Conservation (phyloP, 1,140 invertebrate species). For the Scaptomyza hsui region DNA sequence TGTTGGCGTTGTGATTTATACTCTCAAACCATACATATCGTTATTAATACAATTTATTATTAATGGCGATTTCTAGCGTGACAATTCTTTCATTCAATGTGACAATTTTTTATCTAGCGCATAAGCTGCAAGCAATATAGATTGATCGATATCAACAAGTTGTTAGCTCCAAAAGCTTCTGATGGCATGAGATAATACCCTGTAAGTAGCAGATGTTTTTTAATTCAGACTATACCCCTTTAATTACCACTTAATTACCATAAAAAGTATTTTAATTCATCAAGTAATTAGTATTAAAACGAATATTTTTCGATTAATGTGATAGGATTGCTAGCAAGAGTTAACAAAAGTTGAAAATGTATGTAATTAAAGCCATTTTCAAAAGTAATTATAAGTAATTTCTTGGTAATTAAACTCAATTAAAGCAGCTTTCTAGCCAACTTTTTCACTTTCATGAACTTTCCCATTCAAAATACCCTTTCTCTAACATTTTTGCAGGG, state of each 20-base stretch:
- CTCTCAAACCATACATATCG: constrained; percentile 43
- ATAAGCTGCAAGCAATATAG: constrained; percentile 24
- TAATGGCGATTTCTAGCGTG: constrained; percentile 56
- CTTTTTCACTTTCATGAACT: background rate
- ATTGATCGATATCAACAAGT: constrained; percentile 32
- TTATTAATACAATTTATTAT: constrained; percentile 49
- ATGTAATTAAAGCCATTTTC: too few relatives aligned
- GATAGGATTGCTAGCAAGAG: too few relatives aligned
- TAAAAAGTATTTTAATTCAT: too few relatives aligned
- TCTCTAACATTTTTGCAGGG: background rate
- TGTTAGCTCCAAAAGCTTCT: background rate
- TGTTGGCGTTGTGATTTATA: constrained; percentile 45
- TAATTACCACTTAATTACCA: too few relatives aligned
- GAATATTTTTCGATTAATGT: too few relatives aligned
- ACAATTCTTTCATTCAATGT: constrained; percentile 57
- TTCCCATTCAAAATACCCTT: background rate
- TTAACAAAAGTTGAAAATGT: too few relatives aligned
- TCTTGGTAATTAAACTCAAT: too few relatives aligned
- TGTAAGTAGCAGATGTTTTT: background rate
- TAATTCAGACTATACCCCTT: too few relatives aligned
- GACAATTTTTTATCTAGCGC: constrained; percentile 52
- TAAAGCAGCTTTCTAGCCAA: background rate
- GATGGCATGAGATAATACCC: background rate
- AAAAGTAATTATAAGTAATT: constrained; percentile 3
- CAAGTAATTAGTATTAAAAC: too few relatives aligned